These are phyloP conservation scores for Dastarcus helophoroides DNA, from an alignment of 2,888 invertebrate genomes.

Conservation along the genomic window DNA sequence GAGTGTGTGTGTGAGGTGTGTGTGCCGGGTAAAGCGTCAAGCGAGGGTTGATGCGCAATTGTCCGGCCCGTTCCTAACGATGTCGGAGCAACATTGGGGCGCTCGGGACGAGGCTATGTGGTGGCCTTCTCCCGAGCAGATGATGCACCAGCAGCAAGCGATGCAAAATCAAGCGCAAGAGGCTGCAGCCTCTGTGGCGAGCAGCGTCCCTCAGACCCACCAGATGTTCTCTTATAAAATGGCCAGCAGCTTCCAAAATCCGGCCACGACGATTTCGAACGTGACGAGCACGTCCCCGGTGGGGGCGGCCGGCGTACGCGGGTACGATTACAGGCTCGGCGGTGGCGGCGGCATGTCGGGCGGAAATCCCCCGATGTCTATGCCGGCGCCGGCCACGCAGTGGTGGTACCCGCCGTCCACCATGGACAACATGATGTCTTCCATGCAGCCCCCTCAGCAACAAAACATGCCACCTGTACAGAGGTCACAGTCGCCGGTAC, in stretches of 20 bases:
- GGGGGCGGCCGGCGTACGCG: conserved; percentile 39
- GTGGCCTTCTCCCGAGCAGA: conserved; percentile 44
- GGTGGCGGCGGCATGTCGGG: too few species aligned
- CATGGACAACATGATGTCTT: conserved; percentile 48
- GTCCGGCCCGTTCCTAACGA: too few species aligned
- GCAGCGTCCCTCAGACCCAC: conserved; percentile 45
- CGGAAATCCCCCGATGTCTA: conserved; percentile 34
- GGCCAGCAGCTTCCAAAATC: conserved; percentile 70
- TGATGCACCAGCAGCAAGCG: conserved; percentile 27
- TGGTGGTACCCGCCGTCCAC: conserved; percentile 66
- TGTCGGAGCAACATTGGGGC: conserved; percentile 59
- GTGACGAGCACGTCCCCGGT: conserved; percentile 52
- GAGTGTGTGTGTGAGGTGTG: too few species aligned
- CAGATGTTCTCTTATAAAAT: conserved; percentile 78
- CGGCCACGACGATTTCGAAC: conserved; percentile 52
- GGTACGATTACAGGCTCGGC: conserved; percentile 66
- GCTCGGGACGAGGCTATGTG: conserved; percentile 50
- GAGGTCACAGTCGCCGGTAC: conserved; percentile 37
- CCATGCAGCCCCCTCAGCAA: conserved; percentile 39
- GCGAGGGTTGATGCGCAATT: conserved; percentile 8
- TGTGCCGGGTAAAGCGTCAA: too few species aligned
- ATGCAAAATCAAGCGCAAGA: conserved; percentile 35
- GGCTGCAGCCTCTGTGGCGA: too few species aligned
- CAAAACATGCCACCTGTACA: conserved; percentile 34
- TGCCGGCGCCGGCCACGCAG: conserved; percentile 44